Evolutionary conservation across 2,113 vertebrate genomes (phyloP), one percentile per base, ranked within the genome.

Genomic region (Mormyrus lacerda): DNA sequence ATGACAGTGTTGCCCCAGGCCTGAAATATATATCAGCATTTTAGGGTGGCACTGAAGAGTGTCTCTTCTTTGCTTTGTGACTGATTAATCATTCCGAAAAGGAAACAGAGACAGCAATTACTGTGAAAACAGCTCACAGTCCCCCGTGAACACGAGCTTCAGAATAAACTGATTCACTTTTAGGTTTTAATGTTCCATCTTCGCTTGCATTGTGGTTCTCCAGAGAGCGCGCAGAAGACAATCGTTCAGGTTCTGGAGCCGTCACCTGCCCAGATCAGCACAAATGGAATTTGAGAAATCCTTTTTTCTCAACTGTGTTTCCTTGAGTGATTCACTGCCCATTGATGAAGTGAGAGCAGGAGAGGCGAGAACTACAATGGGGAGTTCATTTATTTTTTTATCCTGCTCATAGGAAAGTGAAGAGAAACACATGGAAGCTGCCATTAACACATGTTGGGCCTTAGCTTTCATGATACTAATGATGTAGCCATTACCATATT

Each of bases 201-300:
- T 51, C 45, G 31, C 35, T 83, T 58, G 11, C 42, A 44, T 5
- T 21, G 35, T 9, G 27, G 39, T 13, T 53, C 76, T 48, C 76
- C 8, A 39, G 88, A 89, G 88, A 89, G 24, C 3, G 13, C 10
- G 79, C 31, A 10, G 35, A 79, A 89, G 53, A 31, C 13, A 79
- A 85, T 48, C 27, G 42, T 61, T 21, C 4, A 58, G 39, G 50
- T 35, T 45, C 88, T 31, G 48, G 39, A 89, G 21, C 61, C 9
- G 19, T 84, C 53, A 58, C 51, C 76, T n/a, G 24, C 19, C 35
- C 24, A 24, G 45, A 89, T 85, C 44, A 15, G 35, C 51, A 55
- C 83, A 24, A 89, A 84, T 84, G 35, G 17, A 61, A 89, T 89
- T 45, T 89, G 35, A 84, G 79, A 89, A 19, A 35, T 85, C 76